Evolutionary conservation across 1,140 invertebrate species (phyloP), one percentile per base, ranked within the genome.

Genomic region (Phymorhynchus buccinoides): DNA sequence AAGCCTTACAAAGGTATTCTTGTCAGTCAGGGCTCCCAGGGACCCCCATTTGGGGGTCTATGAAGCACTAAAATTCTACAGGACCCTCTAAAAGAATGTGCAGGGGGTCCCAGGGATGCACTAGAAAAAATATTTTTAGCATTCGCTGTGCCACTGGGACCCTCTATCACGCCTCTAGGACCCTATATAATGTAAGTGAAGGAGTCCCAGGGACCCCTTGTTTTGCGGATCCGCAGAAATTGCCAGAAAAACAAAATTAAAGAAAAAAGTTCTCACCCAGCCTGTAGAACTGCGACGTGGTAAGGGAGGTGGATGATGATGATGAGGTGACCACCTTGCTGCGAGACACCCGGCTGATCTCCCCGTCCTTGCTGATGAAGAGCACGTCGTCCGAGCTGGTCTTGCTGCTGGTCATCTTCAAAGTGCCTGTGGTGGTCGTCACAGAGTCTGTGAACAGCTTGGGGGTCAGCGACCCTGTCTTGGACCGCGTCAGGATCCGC

Each of bases 381-480:
- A 94, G 85, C 32, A 93, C 88, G 84, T 92, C 91, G 78, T 92
- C 91, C 27, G 88, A 84, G 6, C 87, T 86, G 4, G 85, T 87
- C 80, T 89, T 89, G 73, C 87, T 88, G 73, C 87, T 88, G n/a
- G 89, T 87, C 14, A 85, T 90, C 56, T 91, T 91, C 32, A 91
- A 56, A 14, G 86, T 89, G 39, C 75, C 85, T n/a, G 90, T 91
- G 1, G 91, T 91, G 44, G 88, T 86, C 16, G 91, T 91, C 2
- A 93, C 87, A 16, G 92, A 93, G 84, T 93, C 93, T 27, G 90
- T 88, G 84, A 93, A 93, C 86, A 90, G 90, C 86, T 93, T 93
- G 14, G 96, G 95, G 32, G 95, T 95, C 30, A 96, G 88, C 27
- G 96, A 95, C 1, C 96, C 96, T n/a, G 96, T 96, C 92, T 96